Conservation (phyloP, 2,797 vertebrate species). For the Lindbergichthys nudifrons region DNA sequence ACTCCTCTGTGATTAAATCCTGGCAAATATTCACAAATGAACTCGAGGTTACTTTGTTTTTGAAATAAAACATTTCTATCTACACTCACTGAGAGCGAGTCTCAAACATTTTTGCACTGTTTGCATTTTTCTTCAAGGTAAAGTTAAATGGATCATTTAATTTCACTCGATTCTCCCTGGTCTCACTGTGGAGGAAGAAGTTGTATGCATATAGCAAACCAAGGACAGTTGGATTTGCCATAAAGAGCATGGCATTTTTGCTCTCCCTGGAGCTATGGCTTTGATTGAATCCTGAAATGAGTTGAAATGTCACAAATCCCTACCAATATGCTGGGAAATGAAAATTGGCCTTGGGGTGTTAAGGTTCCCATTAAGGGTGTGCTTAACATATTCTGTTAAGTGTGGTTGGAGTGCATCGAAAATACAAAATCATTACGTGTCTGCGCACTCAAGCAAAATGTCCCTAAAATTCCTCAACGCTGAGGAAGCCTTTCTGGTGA, state of each 20-base stretch:
- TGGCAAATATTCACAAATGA: slow-evolving; percentile 48
- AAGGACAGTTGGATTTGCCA: slow-evolving; percentile 75
- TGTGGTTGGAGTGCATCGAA: slow-evolving; percentile 76
- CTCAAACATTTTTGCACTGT: slow-evolving; percentile 45
- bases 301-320: slow-evolving; percentile 82
- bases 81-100: slow-evolving; percentile 31
- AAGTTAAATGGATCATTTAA: slow-evolving; percentile 74
- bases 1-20: slow-evolving; percentile 46
- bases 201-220: slow-evolving; percentile 64
- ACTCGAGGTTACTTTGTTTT: slow-evolving; percentile 45
- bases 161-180: slow-evolving; percentile 68
- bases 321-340: slow-evolving; percentile 66
- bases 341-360: slow-evolving; percentile 78
- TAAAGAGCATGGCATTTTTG: slow-evolving; percentile 69
- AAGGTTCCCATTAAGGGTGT: slow-evolving; percentile 75
- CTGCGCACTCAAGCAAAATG: slow-evolving; percentile 64
- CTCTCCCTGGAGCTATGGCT: slow-evolving; percentile 72
- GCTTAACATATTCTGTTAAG: slow-evolving; percentile 76
- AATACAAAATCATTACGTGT: slow-evolving; percentile 72
- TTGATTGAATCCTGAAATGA: slow-evolving; percentile 80
- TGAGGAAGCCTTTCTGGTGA: slow-evolving; percentile 25
- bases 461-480: slow-evolving; percentile 54
- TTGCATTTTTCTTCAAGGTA: slow-evolving; percentile 73
- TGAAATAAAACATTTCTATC: slow-evolving; percentile 59
- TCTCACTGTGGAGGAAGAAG: slow-evolving; percentile 53